Conservation (phyloP, 2,888 invertebrate genomes). For the Malachius bipustulatus region DNA sequence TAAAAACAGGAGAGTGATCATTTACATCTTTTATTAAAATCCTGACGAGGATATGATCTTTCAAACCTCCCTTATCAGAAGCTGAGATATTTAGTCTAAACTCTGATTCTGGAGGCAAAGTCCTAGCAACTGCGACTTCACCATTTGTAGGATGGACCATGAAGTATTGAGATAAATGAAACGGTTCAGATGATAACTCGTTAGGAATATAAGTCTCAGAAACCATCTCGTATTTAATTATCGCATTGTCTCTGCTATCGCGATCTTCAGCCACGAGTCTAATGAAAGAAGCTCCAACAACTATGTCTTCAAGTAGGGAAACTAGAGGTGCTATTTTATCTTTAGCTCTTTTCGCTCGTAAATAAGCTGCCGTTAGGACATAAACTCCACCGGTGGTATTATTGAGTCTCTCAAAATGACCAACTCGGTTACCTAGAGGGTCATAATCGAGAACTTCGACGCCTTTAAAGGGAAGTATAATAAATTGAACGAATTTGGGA, state of each 20-base stretch:
- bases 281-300: slow-evolving; percentile 56
- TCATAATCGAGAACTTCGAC: slow-evolving; percentile 54
- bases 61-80: slow-evolving; percentile 61
- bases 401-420: slow-evolving; percentile 37
- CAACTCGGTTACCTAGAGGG: slow-evolving; percentile 40
- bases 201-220: slow-evolving; percentile 55
- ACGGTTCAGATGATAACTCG: slow-evolving; percentile 36
- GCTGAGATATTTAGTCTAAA: slow-evolving; percentile 66
- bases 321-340: slow-evolving; percentile 45
- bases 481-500: slow-evolving; percentile 58
- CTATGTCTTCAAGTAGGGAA: slow-evolving; percentile 58
- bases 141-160: slow-evolving; percentile 65
- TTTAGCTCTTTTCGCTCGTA: slow-evolving; percentile 24
- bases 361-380: slow-evolving; percentile 25
- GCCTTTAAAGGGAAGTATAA: slow-evolving; percentile 55
- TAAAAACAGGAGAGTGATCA: slow-evolving; percentile 73
- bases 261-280: slow-evolving; percentile 60
- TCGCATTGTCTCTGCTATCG: slow-evolving; percentile 58
- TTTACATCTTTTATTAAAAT: slow-evolving; percentile 70
- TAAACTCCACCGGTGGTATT: slow-evolving; percentile 25
- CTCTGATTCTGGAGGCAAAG: slow-evolving; percentile 61
- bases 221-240: slow-evolving; percentile 57
- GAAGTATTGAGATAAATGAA: slow-evolving; percentile 54
- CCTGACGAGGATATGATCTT: slow-evolving; percentile 55
- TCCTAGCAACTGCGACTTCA: slow-evolving; percentile 58